Evolutionary conservation across 1,140 invertebrate species (phyloP), one percentile per base, ranked within the genome.

Genomic region (Aleiodes sp.): DNA sequence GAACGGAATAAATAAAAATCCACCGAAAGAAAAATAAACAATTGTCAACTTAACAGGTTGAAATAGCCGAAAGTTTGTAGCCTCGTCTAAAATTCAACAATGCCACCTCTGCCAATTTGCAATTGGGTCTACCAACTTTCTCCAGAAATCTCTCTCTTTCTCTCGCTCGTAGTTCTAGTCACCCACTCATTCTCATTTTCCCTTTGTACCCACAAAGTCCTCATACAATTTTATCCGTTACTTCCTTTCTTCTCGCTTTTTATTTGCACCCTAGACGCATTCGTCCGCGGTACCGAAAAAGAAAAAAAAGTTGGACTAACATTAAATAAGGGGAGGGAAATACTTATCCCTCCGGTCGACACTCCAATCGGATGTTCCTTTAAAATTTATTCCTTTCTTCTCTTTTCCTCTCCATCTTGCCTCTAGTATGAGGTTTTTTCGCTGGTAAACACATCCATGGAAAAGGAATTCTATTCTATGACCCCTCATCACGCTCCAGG

Each of bases 401-500:
- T 59, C 35, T 59, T 56, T 7, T 24, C 6, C 35, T 35, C 21
- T 64, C 12, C 12, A 26, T 8, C 9, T 59, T 60, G 12, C 37
- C 14, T 59, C 37, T 57, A 7, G 29, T 14, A 9, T 66, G 10
- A 35, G 19, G n/a, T 65, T 59, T 31, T 28, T 24, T 21, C 26
- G 2, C n/a, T 16, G 21, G 21, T 66, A 52, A 66, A 66, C 56
- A 67, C 52, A 43, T 63, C 52, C 26, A 29, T 12, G 35, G 26
- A 10, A 69, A 21, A 59, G 16, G 43, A 52, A 62, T 29, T 41
- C 31, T 14, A 60, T 19, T 28, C n/a, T 21, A 16, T 59, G 56
- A 46, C 57, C 59, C 59, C 31, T 69, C 19, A 63, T 57, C 41
- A 59, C 33, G 35, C 67, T 69, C 46, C 28, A 69, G 19, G n/a